phyloP scores from a whole-genome alignment of 2,888 invertebrate genomes.

The Stenchaetothrips biformis region DNA sequence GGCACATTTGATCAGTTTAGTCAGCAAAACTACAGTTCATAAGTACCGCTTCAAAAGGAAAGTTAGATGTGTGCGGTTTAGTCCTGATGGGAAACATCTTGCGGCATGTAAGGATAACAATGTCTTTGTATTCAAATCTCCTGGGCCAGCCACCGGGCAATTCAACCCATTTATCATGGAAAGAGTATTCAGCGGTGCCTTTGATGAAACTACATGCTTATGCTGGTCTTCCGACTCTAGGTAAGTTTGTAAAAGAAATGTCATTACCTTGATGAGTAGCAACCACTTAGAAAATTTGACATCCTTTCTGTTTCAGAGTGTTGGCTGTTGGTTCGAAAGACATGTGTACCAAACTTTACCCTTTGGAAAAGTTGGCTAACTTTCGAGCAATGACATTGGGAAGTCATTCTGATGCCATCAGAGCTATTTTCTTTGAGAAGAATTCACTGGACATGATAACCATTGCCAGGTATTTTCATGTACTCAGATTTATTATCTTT shows the following conservation, averaged over 20 bases:
- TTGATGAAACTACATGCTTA: conserved; percentile 77
- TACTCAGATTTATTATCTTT: conserved; percentile 27
- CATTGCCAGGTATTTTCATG: conserved; percentile 51
- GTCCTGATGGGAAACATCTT: conserved; percentile 89
- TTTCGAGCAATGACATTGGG: conserved; percentile 71
- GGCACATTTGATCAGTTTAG: conserved; percentile 77
- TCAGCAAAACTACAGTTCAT: conserved; percentile 77
- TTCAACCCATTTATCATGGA: conserved; percentile 85
- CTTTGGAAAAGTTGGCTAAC: conserved; percentile 67
- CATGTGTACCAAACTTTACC: conserved; percentile 75
- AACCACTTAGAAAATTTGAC: not conserved
- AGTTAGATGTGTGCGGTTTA: conserved; percentile 77
- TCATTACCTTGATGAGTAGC: not conserved
- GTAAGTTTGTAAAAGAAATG: conserved; percentile 41
- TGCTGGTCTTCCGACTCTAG: conserved; percentile 93
- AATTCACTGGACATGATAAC: conserved; percentile 79
- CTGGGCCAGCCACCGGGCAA: conserved; percentile 71
- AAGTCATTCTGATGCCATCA: conserved; percentile 78
- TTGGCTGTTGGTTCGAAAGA: conserved; percentile 89
- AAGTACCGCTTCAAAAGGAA: conserved; percentile 74
- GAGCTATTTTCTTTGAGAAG: conserved; percentile 83
- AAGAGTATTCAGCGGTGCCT: conserved; percentile 73
- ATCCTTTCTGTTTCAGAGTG: conserved; percentile 47
- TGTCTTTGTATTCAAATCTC: conserved; percentile 81
- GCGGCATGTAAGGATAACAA: conserved; percentile 83